Evolutionary conservation across 2,797 vertebrate species (phyloP), one percentile per base, ranked within the genome.

Genomic region (Glossophaga mutica): DNA sequence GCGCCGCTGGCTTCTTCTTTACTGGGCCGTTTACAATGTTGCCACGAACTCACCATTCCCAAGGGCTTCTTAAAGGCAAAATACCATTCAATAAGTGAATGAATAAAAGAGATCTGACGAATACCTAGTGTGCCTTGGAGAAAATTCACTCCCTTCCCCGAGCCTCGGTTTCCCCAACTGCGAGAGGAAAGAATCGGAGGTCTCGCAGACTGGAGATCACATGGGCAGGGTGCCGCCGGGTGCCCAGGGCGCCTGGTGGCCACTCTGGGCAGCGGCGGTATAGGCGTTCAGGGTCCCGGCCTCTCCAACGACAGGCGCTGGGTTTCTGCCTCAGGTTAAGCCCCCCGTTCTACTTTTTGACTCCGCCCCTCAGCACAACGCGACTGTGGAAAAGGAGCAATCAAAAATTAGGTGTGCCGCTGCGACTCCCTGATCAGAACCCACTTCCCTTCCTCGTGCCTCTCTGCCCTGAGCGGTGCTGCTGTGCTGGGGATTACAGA

Each of bases 401-500:
- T 85, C 87, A 91, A 97, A 93, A 94, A 95, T 85, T 94, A 96
- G 97, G 90, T 88, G 59, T 95, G 95, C 90, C 97, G 84, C 95
- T 88, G 87, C 44, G 73, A 96, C 97, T 97, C 97, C 97, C 97
- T 97, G 96, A 95, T 94, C 97, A 96, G 94, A 97, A 98, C 97
- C 97, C 95, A 78, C 96, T 97, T 97, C 95, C 81, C 85, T 95
- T 95, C 96, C 88, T 94, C 76, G 87, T 78, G 91, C 95, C 91
- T 92, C 52, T 91, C 57, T 96, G 86, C 97, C 92, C 76, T 92
- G 42, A 98, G 97, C 92, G 68, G 76, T 44, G 89, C 98, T 98
- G 98, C 98, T 98, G 98, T 97, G 97, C 96, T 1, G 81, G 14
- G 96, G 97, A 97, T 98, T 98, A 97, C 96, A 92, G 50, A 68